Evolutionary conservation across 2,113 vertebrate genomes (phyloP), one percentile per base, ranked within the genome.

Genomic region (Hystrix cristata): DNA sequence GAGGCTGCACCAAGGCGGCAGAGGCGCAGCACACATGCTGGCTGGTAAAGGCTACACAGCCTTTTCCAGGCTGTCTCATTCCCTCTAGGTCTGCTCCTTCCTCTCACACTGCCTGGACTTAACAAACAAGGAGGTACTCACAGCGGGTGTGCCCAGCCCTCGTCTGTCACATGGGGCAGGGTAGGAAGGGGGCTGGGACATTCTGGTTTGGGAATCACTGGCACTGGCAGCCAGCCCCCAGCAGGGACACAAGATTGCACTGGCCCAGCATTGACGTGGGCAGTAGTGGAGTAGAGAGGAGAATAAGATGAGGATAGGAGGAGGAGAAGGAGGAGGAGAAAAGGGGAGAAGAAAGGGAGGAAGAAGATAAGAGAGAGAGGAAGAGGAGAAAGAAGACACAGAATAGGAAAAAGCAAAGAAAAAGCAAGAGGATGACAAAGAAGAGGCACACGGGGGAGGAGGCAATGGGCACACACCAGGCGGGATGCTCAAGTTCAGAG

Each of bases 401-500:
- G 72, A 76, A 76, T 48, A 34, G 9, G 19, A 16, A 4, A n/a
- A 67, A 34, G 5, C n/a, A 2, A 12, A 53, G 23, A 9, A 51
- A 13, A 8, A 55, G 81, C 7, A 13, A 29, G 8, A 38, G 34
- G 55, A 38, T 55, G n/a, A 59, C 55, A 34, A 57, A 21, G 11
- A 29, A 53, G 31, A 1, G 4, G 16, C 9, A 4, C 6, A 11
- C 31, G 0, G 9, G 31, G 57, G 27, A 59, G 62, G n/a, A 2
- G 38, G 46, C 3, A 38, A 4, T 3, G 3, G 6, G 51, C 5
- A 12, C 0, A 7, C 18, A 27, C 0, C 11, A 6, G 13, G 11
- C 14, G 1, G 25, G 48, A 51, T 31, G 64, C 69, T n/a, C 46
- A 51, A 19, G 2, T n/a, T 38, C 4, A 43, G 14, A 8, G 9